These are phyloP conservation scores for Protodeltote pygarga DNA, from an alignment of 2,888 invertebrate genomes.

Conservation along the genomic window DNA sequence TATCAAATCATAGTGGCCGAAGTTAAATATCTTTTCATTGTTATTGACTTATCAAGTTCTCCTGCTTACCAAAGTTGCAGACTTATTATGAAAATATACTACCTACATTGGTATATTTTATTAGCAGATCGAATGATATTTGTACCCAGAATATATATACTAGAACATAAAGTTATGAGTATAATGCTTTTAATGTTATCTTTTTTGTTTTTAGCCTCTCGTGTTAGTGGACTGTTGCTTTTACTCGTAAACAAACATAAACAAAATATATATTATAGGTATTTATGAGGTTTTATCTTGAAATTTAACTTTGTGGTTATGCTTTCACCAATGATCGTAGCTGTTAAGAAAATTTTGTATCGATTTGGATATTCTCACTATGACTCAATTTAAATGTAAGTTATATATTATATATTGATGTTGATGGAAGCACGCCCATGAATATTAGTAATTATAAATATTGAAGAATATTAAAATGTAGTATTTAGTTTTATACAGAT, in stretches of 20 bases:
- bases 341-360: constrained; percentile 52
- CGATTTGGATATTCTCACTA: constrained; percentile 51
- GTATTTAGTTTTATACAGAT: constrained; percentile 71
- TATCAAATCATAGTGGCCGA: constrained; percentile 7
- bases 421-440: constrained; percentile 64
- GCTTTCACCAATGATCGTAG: constrained; percentile 60
- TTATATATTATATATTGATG: constrained; percentile 44
- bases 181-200: constrained; percentile 72
- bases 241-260: constrained; percentile 56
- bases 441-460: constrained; percentile 51
- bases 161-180: constrained; percentile 34
- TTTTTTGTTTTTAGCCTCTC: constrained; percentile 60
- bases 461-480: constrained; percentile 60
- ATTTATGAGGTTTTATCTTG: constrained; percentile 60
- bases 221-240: constrained; percentile 65
- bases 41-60: constrained; percentile 36
- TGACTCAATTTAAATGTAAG: constrained; percentile 56
- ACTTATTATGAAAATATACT: constrained; percentile 24
- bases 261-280: constrained; percentile 57
- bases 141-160: constrained; percentile 26
- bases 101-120: constrained; percentile 28
- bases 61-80: constrained; percentile 36
- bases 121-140: constrained; percentile 38
- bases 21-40: constrained; percentile 20
- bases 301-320: constrained; percentile 54